Conservation (phyloP, 2,113 vertebrate genomes). For the Gasterosteus aculeatus region DNA sequence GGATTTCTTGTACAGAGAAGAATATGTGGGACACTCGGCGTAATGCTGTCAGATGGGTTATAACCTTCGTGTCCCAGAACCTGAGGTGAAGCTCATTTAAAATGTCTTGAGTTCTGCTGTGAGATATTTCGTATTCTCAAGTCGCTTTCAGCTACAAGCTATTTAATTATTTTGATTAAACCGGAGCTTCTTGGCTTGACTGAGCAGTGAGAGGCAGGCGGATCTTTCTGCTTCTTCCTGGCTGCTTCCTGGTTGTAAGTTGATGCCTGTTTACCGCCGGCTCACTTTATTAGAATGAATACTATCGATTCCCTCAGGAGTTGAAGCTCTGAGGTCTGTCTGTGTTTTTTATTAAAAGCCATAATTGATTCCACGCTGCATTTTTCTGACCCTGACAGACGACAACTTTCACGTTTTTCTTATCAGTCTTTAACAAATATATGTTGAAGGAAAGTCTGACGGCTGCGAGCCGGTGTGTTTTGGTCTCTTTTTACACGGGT, state of each 20-base stretch:
- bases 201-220: conserved; percentile 21
- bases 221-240: conserved; percentile 16
- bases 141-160: conserved; percentile 1
- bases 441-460: background rate
- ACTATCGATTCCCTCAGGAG: conserved; percentile 11
- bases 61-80: background rate
- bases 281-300: conserved; percentile 19
- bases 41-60: background rate
- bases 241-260: conserved; percentile 36
- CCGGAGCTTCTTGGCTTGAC: conserved; percentile 21
- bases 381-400: background rate
- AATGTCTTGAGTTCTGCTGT: background rate
- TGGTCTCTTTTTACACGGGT: background rate
- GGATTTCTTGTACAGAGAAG: background rate
- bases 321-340: background rate
- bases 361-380: background rate
- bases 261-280: background rate
- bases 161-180: conserved; percentile 14
- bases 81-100: background rate
- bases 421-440: background rate
- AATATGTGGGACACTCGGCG: background rate
- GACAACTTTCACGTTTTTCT: background rate
- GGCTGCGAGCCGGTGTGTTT: background rate
- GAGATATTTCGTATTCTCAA: conserved; percentile 27
- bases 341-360: background rate